Evolutionary conservation across 2,888 invertebrate species (phyloP), one percentile per base, ranked within the genome.

Genomic region (Hedychridium roseum): DNA sequence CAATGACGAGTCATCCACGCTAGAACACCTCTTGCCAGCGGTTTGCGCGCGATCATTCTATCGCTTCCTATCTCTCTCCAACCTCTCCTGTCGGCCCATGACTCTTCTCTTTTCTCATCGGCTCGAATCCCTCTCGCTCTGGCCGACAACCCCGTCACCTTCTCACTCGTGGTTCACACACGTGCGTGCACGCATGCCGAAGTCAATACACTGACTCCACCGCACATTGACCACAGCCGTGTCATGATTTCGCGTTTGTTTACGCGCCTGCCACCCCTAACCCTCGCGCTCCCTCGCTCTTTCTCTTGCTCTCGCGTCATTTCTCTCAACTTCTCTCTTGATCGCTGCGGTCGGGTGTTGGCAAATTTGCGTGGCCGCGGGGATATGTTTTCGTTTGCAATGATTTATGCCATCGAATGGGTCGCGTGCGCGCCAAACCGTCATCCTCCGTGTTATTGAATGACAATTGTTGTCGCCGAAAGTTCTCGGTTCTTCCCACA

Each of bases 341-440:
- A 7, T 11, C 54, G 37, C 56, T 76, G 77, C 71, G 77, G 78
- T 77, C 64, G 72, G 68, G 69, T 70, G 74, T 78, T 78, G 76
- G 77, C 76, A 76, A 77, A 78, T 78, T 77, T 78, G 75, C 75
- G 74, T 74, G 72, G 70, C 73, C 74, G 68, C 70, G 65, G 74
- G 76, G 74, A 76, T 76, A 74, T 77, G 77, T 78, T 78, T 78
- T 78, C 77, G 76, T 76, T 78, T 76, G 66, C 77, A 77, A 78
- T 78, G 78, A 78, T 77, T 78, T 76, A 78, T 77, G 73, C 76
- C 70, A 63, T 70, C 66, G 68, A 75, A 73, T 68, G 69, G 71
- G 65, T 65, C 66, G 65, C 66, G 57, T 61, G 58, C 59, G 58
- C 57, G 55, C 50, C 54, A 66, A 62, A 64, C 60, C 66, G 61